Base-by-base conservation (phyloP, 1,140 invertebrate genomes). In the Acyrthosiphon pisum region DNA sequence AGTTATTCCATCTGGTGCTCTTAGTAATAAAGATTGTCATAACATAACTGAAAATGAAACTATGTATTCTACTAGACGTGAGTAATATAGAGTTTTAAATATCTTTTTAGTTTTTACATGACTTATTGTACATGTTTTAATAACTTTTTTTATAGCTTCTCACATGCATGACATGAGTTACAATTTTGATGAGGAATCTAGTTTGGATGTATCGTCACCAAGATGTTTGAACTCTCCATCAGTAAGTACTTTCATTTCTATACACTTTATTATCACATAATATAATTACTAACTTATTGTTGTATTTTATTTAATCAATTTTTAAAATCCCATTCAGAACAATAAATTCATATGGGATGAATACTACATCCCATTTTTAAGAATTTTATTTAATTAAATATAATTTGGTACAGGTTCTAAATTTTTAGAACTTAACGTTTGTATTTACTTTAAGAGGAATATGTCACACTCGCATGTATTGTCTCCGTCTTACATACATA, bases 141-240 rank as follows among this genome's bases (percentile, higher is more conserved):
- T 81, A 35, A 81, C 23, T 26, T 26, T 68, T 35, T 83, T 46
- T 35, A 53, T 84, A 93, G 91, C 91, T 50, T 41, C 81, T 23
- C 90, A 81, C 22, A 84, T 86, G n/a, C 91, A 93, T 56, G 91
- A 93, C 37, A 86, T 86, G 8, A 56, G n/a, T 83, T 91, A 93
- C 23, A 95, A 96, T 94, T 96, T 96, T 94, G 97, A 97, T 94
- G 97, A 97, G 94, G 96, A 97, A 94, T 97, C 96, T 7, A 96
- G 96, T 95, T 95, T 97, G 91, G 97, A 97, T 94, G 96, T 97
- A 35, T 96, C 96, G 6, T 97, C 96, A 30, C 96, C 96, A 0
- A 95, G 96, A 94, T 97, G 97, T 95, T 96, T 97, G 88, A 97
- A 97, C 95, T 97, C 97, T 84, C 97, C 97, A 20, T 96, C 97